Evolutionary conservation across 2,888 invertebrate species (phyloP).

Genomic region (Oxyscelio sp.): DNA sequence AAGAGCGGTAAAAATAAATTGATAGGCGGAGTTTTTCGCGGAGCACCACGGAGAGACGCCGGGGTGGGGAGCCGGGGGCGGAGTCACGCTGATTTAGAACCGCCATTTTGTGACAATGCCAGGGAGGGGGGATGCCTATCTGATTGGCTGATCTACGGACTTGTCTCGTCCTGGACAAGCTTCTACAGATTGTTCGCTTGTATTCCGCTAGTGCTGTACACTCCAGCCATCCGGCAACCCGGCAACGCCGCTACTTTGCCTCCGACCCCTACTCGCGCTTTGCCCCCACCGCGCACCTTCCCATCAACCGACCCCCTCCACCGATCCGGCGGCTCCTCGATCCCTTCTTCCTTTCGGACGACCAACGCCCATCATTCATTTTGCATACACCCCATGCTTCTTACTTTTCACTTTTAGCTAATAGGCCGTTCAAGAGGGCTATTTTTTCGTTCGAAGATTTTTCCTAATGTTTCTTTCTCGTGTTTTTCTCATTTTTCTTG

Average conservation of each 20-base stretch:
- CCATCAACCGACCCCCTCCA: constrained; percentile 35
- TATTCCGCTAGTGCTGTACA: constrained; percentile 81
- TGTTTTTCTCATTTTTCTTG: no score
- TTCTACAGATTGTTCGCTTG: constrained; percentile 88
- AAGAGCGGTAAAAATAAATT: constrained; percentile 88
- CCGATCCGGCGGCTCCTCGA: constrained; percentile 24
- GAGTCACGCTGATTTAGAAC: constrained; percentile 88
- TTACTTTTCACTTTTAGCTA: constrained; percentile 51
- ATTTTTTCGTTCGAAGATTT: no score
- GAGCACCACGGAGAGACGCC: constrained; percentile 84
- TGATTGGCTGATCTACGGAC: constrained; percentile 89
- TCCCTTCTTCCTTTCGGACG: constrained; percentile 19
- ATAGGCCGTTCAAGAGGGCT: no score
- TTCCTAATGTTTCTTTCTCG: no score
- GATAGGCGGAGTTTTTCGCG: constrained; percentile 89
- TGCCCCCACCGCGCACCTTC: constrained; percentile 35
- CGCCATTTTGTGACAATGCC: constrained; percentile 89
- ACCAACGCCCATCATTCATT: constrained; percentile 33
- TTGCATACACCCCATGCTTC: constrained; percentile 50
- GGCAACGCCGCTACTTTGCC: constrained; percentile 80
- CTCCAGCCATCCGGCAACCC: constrained; percentile 85
- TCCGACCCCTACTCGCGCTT: constrained; percentile 49
- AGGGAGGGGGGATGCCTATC: constrained; percentile 87
- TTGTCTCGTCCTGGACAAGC: constrained; percentile 88
- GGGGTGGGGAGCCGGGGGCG: constrained; percentile 85